A percentile compares a stretch with the other conserved stretches of the same genome.
Evolutionary conservation across 2,797 vertebrate species (phyloP).

Genomic region (Epinephelus awoara): DNA sequence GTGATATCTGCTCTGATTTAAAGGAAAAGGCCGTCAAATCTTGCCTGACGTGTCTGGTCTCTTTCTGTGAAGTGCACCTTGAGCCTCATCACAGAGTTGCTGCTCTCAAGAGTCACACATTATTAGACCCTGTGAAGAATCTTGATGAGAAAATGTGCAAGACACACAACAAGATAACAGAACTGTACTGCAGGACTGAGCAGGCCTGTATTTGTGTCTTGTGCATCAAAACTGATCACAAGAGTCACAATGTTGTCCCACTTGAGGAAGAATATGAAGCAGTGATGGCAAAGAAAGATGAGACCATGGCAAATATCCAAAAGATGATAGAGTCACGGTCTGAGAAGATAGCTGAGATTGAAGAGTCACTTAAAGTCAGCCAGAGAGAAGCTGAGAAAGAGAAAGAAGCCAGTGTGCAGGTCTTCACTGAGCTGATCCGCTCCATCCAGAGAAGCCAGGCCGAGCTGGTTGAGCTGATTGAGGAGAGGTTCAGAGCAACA

Average conservation of each 20-base stretch:
- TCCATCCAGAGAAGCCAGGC: conserved; percentile 40
- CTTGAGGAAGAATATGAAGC: conserved; percentile 56
- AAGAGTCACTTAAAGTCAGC: conserved; percentile 1
- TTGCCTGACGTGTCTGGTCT: conserved; percentile 35
- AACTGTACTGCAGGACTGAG: conserved; percentile 58
- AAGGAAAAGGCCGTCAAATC: conserved; percentile 43
- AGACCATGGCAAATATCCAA: conserved; percentile 10
- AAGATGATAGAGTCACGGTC: background rate
- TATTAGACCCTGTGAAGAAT: conserved; percentile 41
- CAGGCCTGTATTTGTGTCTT: conserved; percentile 33
- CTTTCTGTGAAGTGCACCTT: conserved; percentile 57
- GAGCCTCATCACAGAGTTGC: conserved; percentile 56
- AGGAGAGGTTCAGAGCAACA: conserved; percentile 16
- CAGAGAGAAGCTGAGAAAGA: conserved; percentile 19
- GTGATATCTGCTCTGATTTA: conserved; percentile 46
- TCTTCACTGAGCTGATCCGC: conserved; percentile 40
- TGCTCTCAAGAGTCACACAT: conserved; percentile 26
- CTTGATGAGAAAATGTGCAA: conserved; percentile 51
- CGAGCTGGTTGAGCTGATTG: conserved; percentile 44
- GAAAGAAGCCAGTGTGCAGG: conserved; percentile 25
- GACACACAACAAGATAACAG: conserved; percentile 38
- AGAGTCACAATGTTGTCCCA: conserved; percentile 28
- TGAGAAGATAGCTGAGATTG: conserved; percentile 37
- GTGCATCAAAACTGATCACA: conserved; percentile 39
- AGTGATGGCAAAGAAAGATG: conserved; percentile 10